Percentiles rank a stretch among this genome's conserved stretches.
Evolutionary conservation across 2,113 vertebrate species (phyloP).

Genomic region (Coregonus clupeaformis): DNA sequence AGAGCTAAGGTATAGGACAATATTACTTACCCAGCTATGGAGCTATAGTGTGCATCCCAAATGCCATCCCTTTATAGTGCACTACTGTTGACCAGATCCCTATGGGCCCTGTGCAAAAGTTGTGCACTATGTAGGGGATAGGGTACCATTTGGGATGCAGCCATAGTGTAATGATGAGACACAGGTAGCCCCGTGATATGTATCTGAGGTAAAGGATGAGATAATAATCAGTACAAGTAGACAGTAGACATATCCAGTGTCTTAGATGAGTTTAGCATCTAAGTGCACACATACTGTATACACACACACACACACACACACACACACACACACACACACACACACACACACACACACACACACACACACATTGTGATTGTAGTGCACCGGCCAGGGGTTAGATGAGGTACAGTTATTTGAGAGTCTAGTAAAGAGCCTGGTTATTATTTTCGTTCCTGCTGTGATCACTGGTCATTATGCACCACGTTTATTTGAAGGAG

Average conservation of each 20-base stretch:
- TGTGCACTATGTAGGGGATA: too few relatives aligned
- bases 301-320: slow-evolving; percentile 1
- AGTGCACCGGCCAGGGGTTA: slow-evolving; percentile 33
- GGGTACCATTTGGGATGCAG: too few relatives aligned
- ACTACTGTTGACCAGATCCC: too few relatives aligned
- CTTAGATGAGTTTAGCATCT: too few relatives aligned
- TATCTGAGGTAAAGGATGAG: too few relatives aligned
- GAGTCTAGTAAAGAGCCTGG: slow-evolving; percentile 37
- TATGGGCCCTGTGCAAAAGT: too few relatives aligned
- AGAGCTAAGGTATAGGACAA: too few relatives aligned
- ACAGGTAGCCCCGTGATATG: neutral
- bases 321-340: slow-evolving; percentile 7
- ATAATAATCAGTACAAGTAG: too few relatives aligned
- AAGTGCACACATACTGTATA: neutral
- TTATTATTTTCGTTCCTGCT: slow-evolving; percentile 56
- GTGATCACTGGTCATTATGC: slow-evolving; percentile 51
- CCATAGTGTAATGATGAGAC: slow-evolving; percentile 25
- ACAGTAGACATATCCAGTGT: too few relatives aligned
- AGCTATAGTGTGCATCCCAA: too few relatives aligned
- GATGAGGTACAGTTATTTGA: slow-evolving; percentile 28
- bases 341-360: slow-evolving; percentile 1
- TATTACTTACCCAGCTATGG: too few relatives aligned
- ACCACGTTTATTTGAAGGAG: slow-evolving; percentile 39
- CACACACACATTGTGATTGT: slow-evolving; percentile 12
- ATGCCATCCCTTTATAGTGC: too few relatives aligned